Base-by-base conservation (phyloP, 2,113 vertebrate genomes). In the Aplodontia rufa region DNA sequence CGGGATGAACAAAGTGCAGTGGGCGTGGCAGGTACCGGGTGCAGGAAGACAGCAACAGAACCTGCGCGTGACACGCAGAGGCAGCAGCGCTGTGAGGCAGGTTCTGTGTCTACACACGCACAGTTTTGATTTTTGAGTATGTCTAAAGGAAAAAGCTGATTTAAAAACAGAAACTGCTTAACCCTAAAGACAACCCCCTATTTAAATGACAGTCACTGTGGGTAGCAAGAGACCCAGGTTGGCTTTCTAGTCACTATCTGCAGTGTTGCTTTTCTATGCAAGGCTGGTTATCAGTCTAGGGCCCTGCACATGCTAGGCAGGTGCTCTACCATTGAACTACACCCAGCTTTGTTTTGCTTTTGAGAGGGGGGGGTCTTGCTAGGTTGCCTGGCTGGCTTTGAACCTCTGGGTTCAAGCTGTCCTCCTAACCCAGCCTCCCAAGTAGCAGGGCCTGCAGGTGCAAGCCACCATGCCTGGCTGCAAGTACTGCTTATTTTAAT, bases 1-100 rank as follows among this genome's bases (percentile, higher is more conserved):
- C 3, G 1, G 30, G 45, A 19, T 1, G 32, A 35, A 11, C 2
- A 20, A 1, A 9, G n/a, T 37, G 11, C 17, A 51, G 26, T 0
- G 6, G 37, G 2, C 6, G 5, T 30, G 47, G 62, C 20, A 30
- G 47, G 13, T 26, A 20, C 87, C 5, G 76, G 68, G 60, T 1
- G 14, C 12, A n/a, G 87, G 49, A 45, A 86, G 35, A 40, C 64
- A 42, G n/a, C 24, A 11, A n/a, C 47, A 35, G 68, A n/a, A 30
- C 5, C 1, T 8, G 78, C 2, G 35, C 22, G 5, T 30, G 0
- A 51, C 5, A 71, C 28, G 37, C 3, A 71, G 10, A 8, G 35
- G 62, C 40, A 16, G 75, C 26, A 6, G 5, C 47, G 32, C 28
- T 4, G 9, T 13, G 24, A 66, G 49, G 16, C 49, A 13, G 2